phyloP scores from a whole-genome alignment of 2,888 invertebrate species.

The Monochamus alternatus region DNA sequence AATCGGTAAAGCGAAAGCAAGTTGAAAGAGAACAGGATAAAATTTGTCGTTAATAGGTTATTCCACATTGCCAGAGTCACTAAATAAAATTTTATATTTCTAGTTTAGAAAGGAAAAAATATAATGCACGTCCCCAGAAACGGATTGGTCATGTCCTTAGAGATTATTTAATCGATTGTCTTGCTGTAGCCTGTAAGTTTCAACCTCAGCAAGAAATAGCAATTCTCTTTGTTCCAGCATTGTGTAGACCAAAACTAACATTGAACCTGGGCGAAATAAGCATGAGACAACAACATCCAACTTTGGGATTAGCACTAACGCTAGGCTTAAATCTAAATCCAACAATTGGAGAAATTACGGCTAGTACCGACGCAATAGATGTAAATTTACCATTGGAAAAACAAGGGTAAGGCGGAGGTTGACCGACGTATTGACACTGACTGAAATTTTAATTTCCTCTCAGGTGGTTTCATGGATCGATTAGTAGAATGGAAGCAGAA shows the following conservation, averaged over 20 bases:
- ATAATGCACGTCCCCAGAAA: too few relatives aligned
- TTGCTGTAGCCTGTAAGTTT: too few relatives aligned
- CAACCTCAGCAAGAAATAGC: not conserved
- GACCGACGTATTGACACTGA: constrained; percentile 44
- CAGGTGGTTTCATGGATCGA: constrained; percentile 97
- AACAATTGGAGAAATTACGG: constrained; percentile 70
- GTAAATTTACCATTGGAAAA: constrained; percentile 87
- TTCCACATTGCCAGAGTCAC: not conserved
- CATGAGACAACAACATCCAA: constrained; percentile 68
- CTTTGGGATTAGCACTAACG: constrained; percentile 67
- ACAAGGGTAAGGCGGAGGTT: constrained; percentile 80
- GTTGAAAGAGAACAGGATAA: too few relatives aligned
- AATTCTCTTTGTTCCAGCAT: constrained; percentile 36
- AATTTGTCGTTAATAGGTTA: too few relatives aligned
- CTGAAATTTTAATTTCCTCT: constrained; percentile 28
- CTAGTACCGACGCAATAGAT: constrained; percentile 85
- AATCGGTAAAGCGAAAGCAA: not conserved
- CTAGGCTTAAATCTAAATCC: constrained; percentile 71
- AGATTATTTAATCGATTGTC: too few relatives aligned
- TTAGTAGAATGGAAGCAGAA: constrained; percentile 93
- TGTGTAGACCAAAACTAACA: constrained; percentile 77
- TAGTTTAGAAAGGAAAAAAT: too few relatives aligned
- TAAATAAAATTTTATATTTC: too few relatives aligned
- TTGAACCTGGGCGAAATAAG: constrained; percentile 80
- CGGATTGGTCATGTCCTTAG: too few relatives aligned